Conservation (phyloP, 2,888 invertebrate genomes). For the Lingula anatina region DNA sequence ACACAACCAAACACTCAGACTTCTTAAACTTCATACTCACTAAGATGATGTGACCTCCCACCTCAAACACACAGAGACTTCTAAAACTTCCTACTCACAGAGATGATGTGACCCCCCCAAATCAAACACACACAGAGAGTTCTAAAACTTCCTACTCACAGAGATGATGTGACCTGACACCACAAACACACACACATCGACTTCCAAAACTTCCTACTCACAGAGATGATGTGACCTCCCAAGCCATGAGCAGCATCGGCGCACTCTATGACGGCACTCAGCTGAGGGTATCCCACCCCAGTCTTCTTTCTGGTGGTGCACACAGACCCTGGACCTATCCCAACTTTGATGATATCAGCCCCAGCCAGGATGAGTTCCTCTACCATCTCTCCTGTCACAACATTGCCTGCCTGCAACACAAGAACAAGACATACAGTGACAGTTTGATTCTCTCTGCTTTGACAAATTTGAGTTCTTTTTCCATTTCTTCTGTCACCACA, state of each 20-base stretch:
- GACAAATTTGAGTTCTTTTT: constrained; percentile 79
- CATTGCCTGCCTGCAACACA: constrained; percentile 84
- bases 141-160: constrained; percentile 82
- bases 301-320: constrained; percentile 91
- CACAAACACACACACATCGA: constrained; percentile 91
- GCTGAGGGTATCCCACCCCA: constrained; percentile 87
- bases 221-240: constrained; percentile 89
- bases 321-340: constrained; percentile 61
- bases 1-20: too few species aligned
- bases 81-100: too few species aligned
- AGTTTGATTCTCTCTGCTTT: constrained; percentile 56
- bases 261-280: constrained; percentile 89
- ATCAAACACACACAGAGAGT: constrained; percentile 95
- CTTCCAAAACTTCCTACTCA: constrained; percentile 84
- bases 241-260: constrained; percentile 92
- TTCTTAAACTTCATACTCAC: too few species aligned
- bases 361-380: constrained; percentile 87
- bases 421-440: neutral
- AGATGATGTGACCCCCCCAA: constrained; percentile 87
- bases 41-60: too few species aligned
- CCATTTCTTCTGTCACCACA: constrained; percentile 89
- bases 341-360: constrained; percentile 82
- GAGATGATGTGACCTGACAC: constrained; percentile 91
- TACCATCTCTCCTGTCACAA: constrained; percentile 96
- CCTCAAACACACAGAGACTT: too few species aligned